Evolutionary conservation across 2,797 vertebrate genomes (phyloP), one percentile per base, ranked within the genome.

Genomic region (Poliocrania exsul): DNA sequence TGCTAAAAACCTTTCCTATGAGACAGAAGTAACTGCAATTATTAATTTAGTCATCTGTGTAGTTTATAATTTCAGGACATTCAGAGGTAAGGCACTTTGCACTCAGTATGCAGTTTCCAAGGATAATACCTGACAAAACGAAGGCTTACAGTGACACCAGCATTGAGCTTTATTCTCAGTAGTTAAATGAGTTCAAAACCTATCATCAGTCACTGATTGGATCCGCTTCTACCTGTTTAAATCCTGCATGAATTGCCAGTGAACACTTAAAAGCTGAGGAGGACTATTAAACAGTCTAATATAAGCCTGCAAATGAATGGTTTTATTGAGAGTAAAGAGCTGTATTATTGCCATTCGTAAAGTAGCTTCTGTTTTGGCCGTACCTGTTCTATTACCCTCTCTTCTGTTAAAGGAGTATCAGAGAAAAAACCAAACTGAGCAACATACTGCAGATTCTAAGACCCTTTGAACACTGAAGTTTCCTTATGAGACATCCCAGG

Each of bases 111-210:
- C 54, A 66, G 1, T 88, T 90, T 86, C 71, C 71, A 60, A 82
- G 87, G 78, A 80, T 75, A 95, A 93, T 61, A 93, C 74, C 71
- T 90, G 74, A 78, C 78, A 95, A 93, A 94, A 95, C 0, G 4
- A 79, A 79, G 67, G 42, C 64, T 90, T 75, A 79, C 33, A 44
- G 62, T 62, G 92, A 81, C 56, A 79, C 70, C 71, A 73, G 54
- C 81, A 56, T 3, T 46, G 81, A 84, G 86, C 71, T 67, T 90
- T 88, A 88, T 80, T 74, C 71, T 93, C 85, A 85, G 78, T 17
- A 95, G 88, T 81, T 91, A 95, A 95, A 92, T 50, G 83, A 95
- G 60, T 86, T 82, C 83, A 80, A 90, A 93, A 79, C 86, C 78
- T 64, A 61, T 53, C 53, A 85, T 82, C 49, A 84, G 78, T 91